phyloP scores from a whole-genome alignment of 2,113 vertebrate genomes.

The Gyps fulvus region DNA sequence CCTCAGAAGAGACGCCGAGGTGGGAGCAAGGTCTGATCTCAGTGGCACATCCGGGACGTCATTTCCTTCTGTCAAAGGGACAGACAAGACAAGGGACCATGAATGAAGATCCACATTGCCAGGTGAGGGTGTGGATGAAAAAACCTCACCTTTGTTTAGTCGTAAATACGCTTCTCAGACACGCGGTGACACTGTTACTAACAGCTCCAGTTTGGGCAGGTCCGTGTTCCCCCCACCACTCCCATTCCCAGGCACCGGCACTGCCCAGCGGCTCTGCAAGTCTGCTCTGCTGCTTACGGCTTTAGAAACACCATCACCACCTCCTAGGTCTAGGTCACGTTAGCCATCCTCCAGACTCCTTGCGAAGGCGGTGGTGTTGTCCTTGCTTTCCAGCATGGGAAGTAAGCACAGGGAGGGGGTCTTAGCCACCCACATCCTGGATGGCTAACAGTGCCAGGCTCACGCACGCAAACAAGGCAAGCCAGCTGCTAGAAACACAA shows the following conservation, averaged over 20 bases:
- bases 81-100: background rate
- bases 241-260: background rate
- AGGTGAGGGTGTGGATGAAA: background rate
- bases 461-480: accelerated
- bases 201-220: background rate
- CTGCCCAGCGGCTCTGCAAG: background rate
- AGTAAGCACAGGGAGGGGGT: background rate
- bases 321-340: background rate
- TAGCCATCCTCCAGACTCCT: background rate
- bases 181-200: background rate
- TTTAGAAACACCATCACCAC: background rate
- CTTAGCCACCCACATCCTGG: background rate
- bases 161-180: background rate
- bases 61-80: slow-evolving; percentile 89
- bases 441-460: no score
- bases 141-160: background rate
- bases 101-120: background rate
- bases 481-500: background rate
- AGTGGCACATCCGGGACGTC: slow-evolving; percentile 94
- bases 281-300: background rate
- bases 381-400: background rate
- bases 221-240: accelerated
- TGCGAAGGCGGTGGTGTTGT: no score
- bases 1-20: background rate
- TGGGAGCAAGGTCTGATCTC: slow-evolving; percentile 42